These are phyloP conservation scores for Phainopepla nitens DNA, from an alignment of 2,113 vertebrate species.

Conservation along the genomic window DNA sequence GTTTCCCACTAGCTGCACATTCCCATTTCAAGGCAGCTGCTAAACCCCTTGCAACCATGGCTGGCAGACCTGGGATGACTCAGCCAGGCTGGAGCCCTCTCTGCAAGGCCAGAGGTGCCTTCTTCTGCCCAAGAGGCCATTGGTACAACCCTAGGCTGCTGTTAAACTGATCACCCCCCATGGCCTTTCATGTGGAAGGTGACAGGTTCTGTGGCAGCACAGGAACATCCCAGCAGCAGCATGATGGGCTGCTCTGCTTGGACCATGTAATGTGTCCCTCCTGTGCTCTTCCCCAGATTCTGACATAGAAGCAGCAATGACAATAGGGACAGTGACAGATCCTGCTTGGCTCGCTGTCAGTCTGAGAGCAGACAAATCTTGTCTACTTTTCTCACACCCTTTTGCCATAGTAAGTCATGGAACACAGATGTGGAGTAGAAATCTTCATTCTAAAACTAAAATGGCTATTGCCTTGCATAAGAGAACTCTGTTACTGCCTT, in stretches of 20 bases:
- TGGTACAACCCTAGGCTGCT: accelerated
- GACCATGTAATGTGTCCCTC: neutral
- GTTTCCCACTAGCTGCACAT: neutral
- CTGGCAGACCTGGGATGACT: neutral
- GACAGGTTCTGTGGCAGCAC: accelerated
- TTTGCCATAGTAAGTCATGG: neutral
- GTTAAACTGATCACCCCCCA: accelerated
- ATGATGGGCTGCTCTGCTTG: neutral
- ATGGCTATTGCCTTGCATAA: neutral
- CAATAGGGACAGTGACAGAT: neutral
- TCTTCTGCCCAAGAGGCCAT: neutral
- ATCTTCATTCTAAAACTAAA: neutral
- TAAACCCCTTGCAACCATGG: neutral
- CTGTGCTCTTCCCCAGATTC: neutral
- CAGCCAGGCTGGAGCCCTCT: neutral
- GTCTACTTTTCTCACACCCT: neutral
- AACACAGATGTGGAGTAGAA: neutral
- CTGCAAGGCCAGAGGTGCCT: neutral
- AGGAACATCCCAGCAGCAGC: accelerated
- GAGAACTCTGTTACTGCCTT: neutral
- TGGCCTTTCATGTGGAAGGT: accelerated
- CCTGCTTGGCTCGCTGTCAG: accelerated
- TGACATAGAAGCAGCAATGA: neutral
- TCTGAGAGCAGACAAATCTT: neutral
- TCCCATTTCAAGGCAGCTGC: neutral